Evolutionary conservation across 2,888 invertebrate species (phyloP), one percentile per base, ranked within the genome.

Genomic region (Parnassius smintheus): DNA sequence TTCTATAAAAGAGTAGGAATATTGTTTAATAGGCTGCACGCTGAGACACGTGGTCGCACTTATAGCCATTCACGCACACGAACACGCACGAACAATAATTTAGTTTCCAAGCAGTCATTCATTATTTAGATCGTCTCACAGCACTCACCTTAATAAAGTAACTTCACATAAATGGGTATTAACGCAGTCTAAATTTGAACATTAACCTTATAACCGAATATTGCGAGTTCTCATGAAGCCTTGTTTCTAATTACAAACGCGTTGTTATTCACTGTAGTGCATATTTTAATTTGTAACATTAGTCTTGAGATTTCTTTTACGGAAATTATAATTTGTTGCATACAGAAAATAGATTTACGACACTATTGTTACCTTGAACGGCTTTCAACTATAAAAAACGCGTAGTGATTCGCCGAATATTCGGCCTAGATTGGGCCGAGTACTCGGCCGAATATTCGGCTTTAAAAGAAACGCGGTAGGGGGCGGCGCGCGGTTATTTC

Each of bases 191-290:
- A 45, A 66, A 58, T 65, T 57, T 59, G 56, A 52, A 64, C 64
- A 62, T 62, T 67, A 67, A 67, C 67, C 67, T 62, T 62, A 70
- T 53, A 68, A 68, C 70, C 66, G 64, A 71, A 72, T 68, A 70
- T 65, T 60, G 65, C 65, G 61, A 63, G 70, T 70, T 72, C 72
- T 59, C 71, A 72, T 69, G 70, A 69, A 45, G 65, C 63, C 66
- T 70, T 61, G 66, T 65, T 58, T 63, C 56, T 59, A 59, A 64
- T 59, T 55, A 51, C 35, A 9, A 53, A 11, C 56, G 59, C 58
- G 60, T 65, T 70, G 67, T 62, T 66, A 64, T 65, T 71, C 68
- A 70, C 67, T 60, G 61, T 65, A 66, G 46, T 60, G 51, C 46
- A 59, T 61, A 62, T 66, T 65, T 65, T 66, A 67, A 71, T 69